These are phyloP conservation scores for Pachyrhynchus sulphureomaculatus DNA, from an alignment of 1,140 invertebrate species.

Conservation along the genomic window DNA sequence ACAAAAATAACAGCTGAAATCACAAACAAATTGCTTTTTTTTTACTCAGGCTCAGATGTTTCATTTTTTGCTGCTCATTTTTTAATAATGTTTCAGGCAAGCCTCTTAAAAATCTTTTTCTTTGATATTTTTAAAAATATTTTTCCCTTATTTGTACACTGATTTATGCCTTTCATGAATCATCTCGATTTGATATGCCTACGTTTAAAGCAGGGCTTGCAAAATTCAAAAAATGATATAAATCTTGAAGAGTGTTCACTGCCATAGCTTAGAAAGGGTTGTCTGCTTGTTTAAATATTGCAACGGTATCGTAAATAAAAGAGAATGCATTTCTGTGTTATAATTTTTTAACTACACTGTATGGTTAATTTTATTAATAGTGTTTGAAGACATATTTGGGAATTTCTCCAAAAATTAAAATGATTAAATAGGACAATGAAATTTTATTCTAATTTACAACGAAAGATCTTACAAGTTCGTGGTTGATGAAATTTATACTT, in stretches of 20 bases:
- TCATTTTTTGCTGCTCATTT: neutral
- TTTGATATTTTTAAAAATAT: constrained; percentile 5
- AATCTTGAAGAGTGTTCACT: neutral
- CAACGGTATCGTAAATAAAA: too few relatives aligned
- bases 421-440: too few relatives aligned
- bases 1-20: neutral
- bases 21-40: constrained; percentile 2
- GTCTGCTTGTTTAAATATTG: too few relatives aligned
- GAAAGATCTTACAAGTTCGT: too few relatives aligned
- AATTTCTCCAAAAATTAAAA: too few relatives aligned
- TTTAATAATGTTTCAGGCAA: constrained; percentile 5
- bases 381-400: too few relatives aligned
- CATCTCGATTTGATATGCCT: constrained; percentile 6
- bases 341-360: too few relatives aligned
- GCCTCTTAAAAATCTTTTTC: constrained; percentile 3
- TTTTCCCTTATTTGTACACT: constrained; percentile 7
- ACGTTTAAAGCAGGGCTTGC: constrained; percentile 2
- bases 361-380: too few relatives aligned
- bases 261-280: neutral
- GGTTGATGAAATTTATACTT: too few relatives aligned
- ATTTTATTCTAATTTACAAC: too few relatives aligned
- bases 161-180: constrained; percentile 9
- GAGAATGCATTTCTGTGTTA: too few relatives aligned
- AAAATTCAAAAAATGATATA: neutral
- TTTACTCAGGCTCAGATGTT: constrained; percentile 3